phyloP scores from a whole-genome alignment of 2,113 vertebrate species.

The Prionailurus viverrinus region DNA sequence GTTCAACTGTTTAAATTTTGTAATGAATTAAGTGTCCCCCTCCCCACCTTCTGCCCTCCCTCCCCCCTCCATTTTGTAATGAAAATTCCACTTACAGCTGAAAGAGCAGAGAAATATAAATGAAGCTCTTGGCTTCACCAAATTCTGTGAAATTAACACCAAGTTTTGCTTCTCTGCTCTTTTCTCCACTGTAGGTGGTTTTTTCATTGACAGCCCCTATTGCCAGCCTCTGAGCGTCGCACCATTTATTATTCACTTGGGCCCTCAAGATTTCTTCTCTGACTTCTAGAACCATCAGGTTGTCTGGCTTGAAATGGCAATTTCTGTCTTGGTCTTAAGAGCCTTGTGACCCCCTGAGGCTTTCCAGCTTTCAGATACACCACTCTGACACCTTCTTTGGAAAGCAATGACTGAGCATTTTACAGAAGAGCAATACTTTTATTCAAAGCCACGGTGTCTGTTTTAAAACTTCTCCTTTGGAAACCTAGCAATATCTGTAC shows the following conservation, averaged over 20 bases:
- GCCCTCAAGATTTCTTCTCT: slow-evolving; percentile 99
- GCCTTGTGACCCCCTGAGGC: slow-evolving; percentile 85
- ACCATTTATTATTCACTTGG: slow-evolving; percentile 99
- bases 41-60: slow-evolving; percentile 58
- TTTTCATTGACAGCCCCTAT: slow-evolving; percentile 99
- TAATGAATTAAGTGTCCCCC: slow-evolving; percentile 89
- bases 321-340: slow-evolving; percentile 88
- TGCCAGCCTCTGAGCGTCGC: slow-evolving; percentile 99
- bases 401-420: slow-evolving; percentile 83
- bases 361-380: slow-evolving; percentile 86
- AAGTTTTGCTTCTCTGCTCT: slow-evolving; percentile 94
- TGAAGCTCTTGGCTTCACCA: slow-evolving; percentile 89
- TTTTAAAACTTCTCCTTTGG: slow-evolving; percentile 86
- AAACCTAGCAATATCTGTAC: slow-evolving; percentile 88
- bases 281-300: slow-evolving; percentile 98
- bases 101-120: slow-evolving; percentile 95
- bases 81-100: slow-evolving; percentile 95
- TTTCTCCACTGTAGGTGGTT: slow-evolving; percentile 96
- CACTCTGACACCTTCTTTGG: slow-evolving; percentile 83
- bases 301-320: slow-evolving; percentile 92
- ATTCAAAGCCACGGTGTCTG: slow-evolving; percentile 87
- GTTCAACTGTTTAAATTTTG: slow-evolving; percentile 90
- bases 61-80: slow-evolving; percentile 88
- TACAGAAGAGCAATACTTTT: slow-evolving; percentile 88
- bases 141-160: slow-evolving; percentile 89